Conservation (phyloP, 2,113 vertebrate species). For the Girardinichthys multiradiatus region DNA sequence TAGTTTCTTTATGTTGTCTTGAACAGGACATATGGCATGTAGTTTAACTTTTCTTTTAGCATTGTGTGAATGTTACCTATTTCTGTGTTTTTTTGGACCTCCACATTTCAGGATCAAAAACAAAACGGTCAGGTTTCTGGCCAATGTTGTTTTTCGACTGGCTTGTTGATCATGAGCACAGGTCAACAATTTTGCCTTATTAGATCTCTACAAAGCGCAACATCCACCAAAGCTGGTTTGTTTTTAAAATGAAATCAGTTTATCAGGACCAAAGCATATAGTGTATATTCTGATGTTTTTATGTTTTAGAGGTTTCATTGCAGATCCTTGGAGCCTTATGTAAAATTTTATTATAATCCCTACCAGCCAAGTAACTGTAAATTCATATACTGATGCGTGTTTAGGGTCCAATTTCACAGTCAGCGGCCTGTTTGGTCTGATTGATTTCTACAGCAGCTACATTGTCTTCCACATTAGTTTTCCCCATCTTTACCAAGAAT, state of each 20-base stretch:
- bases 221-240: not conserved
- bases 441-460: not conserved
- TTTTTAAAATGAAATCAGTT: conserved; percentile 16
- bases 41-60: not conserved
- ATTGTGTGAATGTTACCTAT: not conserved
- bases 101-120: conserved; percentile 8
- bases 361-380: not conserved
- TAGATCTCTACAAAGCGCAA: conserved; percentile 60
- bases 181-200: conserved; percentile 62
- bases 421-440: not conserved
- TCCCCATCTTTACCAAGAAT: not conserved
- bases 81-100: not conserved
- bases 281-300: not conserved
- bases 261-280: not conserved
- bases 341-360: not conserved
- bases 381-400: not conserved
- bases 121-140: conserved; percentile 17
- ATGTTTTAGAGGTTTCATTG: not conserved
- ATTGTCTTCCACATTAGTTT: too few species aligned
- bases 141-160: conserved; percentile 47
- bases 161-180: conserved; percentile 35
- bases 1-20: not conserved
- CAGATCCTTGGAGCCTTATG: not conserved
- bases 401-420: too few species aligned
- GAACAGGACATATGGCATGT: not conserved